Conservation (phyloP, 2,113 vertebrate genomes). For the Platycercus adscitus region DNA sequence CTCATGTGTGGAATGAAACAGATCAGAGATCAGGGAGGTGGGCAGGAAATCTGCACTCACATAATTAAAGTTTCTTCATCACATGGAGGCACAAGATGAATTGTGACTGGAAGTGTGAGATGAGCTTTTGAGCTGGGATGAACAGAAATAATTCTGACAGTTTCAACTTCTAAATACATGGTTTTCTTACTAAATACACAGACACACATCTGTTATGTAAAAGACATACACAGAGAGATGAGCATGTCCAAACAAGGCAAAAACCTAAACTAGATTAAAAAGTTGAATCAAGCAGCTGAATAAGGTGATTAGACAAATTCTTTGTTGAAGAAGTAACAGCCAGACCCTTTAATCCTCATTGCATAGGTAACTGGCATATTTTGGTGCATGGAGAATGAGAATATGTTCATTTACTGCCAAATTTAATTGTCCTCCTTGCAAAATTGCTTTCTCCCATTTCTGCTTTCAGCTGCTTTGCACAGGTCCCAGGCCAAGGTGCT, state of each 20-base stretch:
- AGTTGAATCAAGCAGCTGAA: neutral
- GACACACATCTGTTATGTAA: neutral
- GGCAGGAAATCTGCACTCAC: neutral
- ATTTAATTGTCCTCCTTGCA: neutral
- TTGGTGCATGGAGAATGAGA: neutral
- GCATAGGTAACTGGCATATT: neutral
- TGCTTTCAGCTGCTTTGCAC: neutral
- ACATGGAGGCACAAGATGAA: no score
- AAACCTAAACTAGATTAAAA: neutral
- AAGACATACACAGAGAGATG: neutral
- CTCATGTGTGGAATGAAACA: neutral
- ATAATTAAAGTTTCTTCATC: neutral
- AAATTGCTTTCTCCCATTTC: neutral
- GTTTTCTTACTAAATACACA: neutral
- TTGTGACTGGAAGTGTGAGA: neutral
- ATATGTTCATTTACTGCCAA: neutral
- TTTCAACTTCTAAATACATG: neutral
- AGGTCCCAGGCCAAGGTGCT: neutral
- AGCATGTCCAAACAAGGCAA: neutral
- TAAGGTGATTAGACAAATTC: neutral
- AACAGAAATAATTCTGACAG: neutral
- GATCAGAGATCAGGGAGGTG: rapidly evolving
- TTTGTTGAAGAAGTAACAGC: neutral
- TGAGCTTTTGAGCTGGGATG: neutral
- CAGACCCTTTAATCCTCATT: neutral